Conservation (phyloP, 1,140 invertebrate species). For the Myzus persicae region DNA sequence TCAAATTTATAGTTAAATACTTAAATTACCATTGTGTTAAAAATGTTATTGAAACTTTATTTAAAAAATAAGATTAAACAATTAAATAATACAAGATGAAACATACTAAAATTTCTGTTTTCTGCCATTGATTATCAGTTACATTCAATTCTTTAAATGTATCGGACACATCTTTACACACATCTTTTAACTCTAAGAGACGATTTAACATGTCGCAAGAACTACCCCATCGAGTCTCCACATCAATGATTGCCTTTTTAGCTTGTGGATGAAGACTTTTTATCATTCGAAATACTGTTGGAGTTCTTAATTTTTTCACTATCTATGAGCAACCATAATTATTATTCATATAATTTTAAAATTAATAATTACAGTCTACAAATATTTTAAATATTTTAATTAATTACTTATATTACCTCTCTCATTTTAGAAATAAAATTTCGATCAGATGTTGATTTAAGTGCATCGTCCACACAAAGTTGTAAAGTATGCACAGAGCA, state of each 20-base stretch:
- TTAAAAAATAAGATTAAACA: background rate
- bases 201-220: background rate
- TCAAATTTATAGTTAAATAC: too few species aligned
- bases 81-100: background rate
- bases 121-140: background rate
- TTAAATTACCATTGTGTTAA: background rate
- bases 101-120: slow-evolving; percentile 6
- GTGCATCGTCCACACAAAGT: background rate
- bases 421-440: background rate
- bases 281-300: background rate
- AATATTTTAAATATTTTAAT: background rate
- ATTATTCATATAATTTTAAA: background rate
- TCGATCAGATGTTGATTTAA: background rate
- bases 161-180: background rate
- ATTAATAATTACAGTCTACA: background rate
- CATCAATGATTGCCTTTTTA: background rate
- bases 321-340: background rate
- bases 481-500: background rate
- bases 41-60: background rate
- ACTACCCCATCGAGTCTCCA: background rate
- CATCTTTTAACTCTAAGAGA: background rate
- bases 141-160: background rate
- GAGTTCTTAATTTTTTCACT: background rate
- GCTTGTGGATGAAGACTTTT: background rate
- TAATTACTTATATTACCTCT: background rate